phyloP scores from a whole-genome alignment of 2,797 vertebrate species.

The Clarias pachynema region DNA sequence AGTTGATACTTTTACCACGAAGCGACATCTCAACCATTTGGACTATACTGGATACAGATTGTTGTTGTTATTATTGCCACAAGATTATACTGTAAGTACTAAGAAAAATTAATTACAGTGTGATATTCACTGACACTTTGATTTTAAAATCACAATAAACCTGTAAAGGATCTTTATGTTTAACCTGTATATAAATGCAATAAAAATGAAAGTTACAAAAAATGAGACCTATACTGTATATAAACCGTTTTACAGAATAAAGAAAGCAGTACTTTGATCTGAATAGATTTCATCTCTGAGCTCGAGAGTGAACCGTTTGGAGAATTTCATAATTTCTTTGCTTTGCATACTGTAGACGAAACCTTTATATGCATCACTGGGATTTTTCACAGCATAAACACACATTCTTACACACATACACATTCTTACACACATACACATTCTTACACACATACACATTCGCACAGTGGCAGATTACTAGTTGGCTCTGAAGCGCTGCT shows the following conservation, averaged over 20 bases:
- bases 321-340: conserved; percentile 9
- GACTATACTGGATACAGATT: no score
- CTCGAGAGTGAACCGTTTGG: neutral
- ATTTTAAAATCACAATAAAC: neutral
- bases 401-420: neutral
- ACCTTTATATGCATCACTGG: neutral
- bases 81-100: neutral
- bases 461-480: neutral
- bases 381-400: neutral
- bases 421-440: neutral
- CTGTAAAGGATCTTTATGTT: no score
- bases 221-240: no score
- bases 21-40: no score
- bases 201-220: neutral
- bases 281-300: conserved; percentile 12
- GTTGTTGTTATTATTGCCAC: no score
- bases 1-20: no score
- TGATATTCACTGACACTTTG: neutral
- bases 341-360: conserved; percentile 13
- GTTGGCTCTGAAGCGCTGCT: conserved; percentile 28
- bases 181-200: no score
- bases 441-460: neutral
- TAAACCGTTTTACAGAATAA: neutral
- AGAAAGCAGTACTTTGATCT: neutral
- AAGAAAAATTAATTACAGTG: neutral